Conservation (phyloP, 1,140 invertebrate species). For the Phymastichus coffea region DNA sequence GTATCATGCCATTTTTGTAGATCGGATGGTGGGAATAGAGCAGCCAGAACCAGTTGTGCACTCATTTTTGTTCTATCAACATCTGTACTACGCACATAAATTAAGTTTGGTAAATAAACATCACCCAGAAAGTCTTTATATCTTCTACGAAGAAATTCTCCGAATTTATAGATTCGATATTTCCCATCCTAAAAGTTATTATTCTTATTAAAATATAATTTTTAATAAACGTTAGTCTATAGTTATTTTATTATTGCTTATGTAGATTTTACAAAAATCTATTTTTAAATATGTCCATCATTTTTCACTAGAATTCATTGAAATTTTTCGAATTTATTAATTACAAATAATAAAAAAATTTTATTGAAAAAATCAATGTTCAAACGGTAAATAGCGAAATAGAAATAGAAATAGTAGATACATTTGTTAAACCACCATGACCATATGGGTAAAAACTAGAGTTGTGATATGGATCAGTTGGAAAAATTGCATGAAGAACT, state of each 20-base stretch:
- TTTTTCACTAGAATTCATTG: too few relatives aligned
- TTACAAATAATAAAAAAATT: too few relatives aligned
- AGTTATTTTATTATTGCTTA: too few relatives aligned
- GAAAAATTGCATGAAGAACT: constrained; percentile 27
- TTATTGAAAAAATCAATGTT: too few relatives aligned
- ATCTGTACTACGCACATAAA: constrained; percentile 51
- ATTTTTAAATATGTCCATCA: too few relatives aligned
- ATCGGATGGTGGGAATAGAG: constrained; percentile 45
- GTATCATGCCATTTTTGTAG: constrained; percentile 34
- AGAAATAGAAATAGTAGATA: constrained; percentile 30
- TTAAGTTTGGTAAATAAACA: constrained; percentile 51
- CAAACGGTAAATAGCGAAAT: too few relatives aligned
- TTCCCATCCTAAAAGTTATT: constrained; percentile 56
- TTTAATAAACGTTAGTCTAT: too few relatives aligned
- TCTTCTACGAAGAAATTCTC: constrained; percentile 46
- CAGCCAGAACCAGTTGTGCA: constrained; percentile 55
- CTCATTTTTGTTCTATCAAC: constrained; percentile 63
- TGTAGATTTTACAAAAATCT: too few relatives aligned
- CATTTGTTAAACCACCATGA: constrained; percentile 37
- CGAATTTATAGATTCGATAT: constrained; percentile 47
- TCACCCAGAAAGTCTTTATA: constrained; percentile 50
- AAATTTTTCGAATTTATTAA: too few relatives aligned
- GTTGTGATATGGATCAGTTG: constrained; percentile 36
- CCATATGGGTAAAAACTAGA: constrained; percentile 37
- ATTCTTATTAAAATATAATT: too few relatives aligned